phyloP scores from a whole-genome alignment of 2,797 vertebrate species.

The Heteromormyrus szaboi region DNA sequence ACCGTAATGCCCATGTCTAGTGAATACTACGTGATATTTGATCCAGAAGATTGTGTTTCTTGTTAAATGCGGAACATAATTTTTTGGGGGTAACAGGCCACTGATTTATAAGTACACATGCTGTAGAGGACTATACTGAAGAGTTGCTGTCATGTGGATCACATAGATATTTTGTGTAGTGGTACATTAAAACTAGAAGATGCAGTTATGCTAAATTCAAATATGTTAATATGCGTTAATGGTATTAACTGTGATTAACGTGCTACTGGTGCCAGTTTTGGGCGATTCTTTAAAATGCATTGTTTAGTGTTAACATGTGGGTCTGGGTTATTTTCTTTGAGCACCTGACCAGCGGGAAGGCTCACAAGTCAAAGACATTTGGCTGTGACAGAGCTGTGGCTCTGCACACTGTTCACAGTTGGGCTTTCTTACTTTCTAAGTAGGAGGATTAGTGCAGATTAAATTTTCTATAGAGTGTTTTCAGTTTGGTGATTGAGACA shows the following conservation, averaged over 20 bases:
- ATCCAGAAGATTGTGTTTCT: not conserved
- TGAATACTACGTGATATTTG: not conserved
- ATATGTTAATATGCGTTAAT: not conserved
- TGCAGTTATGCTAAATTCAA: not conserved
- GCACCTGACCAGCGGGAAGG: constrained; percentile 6
- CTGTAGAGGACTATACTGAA: not conserved
- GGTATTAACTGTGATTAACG: not conserved
- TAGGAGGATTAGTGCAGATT: constrained; percentile 14
- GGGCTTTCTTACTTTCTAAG: not conserved
- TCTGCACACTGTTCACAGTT: not conserved
- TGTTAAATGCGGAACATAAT: not conserved
- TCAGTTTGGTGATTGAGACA: constrained; percentile 2
- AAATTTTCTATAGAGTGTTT: constrained; percentile 1
- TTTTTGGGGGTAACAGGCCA: not conserved
- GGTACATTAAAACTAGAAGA: not conserved
- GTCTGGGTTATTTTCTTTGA: not conserved
- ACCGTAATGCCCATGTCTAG: not conserved
- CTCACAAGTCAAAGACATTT: not conserved
- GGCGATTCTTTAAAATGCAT: not conserved
- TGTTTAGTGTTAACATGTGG: not conserved
- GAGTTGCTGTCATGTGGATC: not conserved
- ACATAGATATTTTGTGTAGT: not conserved
- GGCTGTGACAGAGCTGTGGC: not conserved
- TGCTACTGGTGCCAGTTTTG: not conserved
- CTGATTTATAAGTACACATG: not conserved